These are phyloP conservation scores for Lithophane leautieri DNA, from an alignment of 2,888 invertebrate genomes.

Conservation along the genomic window DNA sequence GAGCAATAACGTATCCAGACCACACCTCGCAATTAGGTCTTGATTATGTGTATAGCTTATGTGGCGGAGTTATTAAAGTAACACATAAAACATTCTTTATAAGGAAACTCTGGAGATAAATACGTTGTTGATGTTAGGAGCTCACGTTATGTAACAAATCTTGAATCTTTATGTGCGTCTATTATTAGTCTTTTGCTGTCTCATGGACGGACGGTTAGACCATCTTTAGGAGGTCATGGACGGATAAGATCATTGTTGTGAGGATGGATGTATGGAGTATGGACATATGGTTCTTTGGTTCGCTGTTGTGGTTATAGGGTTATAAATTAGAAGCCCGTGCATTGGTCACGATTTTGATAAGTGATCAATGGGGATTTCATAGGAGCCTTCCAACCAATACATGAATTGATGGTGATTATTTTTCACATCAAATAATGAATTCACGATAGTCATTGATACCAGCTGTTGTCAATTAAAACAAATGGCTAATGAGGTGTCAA, in stretches of 20 bases:
- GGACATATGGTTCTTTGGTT: not conserved
- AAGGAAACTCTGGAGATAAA: slow-evolving; percentile 73
- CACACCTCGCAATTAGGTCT: slow-evolving; percentile 83
- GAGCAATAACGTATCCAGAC: slow-evolving; percentile 76
- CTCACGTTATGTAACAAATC: slow-evolving; percentile 50
- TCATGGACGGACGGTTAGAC: slow-evolving; percentile 7
- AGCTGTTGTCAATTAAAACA: slow-evolving; percentile 14
- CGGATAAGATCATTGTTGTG: slow-evolving; percentile 3
- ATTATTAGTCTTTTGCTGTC: slow-evolving; percentile 36
- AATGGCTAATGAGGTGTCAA: slow-evolving; percentile 10
- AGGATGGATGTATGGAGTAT: not conserved
- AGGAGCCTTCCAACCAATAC: not conserved
- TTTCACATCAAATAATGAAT: not conserved
- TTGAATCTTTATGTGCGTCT: slow-evolving; percentile 45
- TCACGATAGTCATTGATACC: not conserved
- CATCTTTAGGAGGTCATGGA: slow-evolving; percentile 22
- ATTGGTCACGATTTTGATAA: not conserved
- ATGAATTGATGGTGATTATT: not conserved
- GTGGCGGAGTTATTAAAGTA: slow-evolving; percentile 61
- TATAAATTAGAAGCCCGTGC: not conserved
- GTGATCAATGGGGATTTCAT: not conserved
- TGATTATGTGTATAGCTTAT: slow-evolving; percentile 78
- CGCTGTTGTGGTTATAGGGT: too few species aligned
- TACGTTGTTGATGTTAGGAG: slow-evolving; percentile 49
- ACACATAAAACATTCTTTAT: slow-evolving; percentile 70